A percentile compares a stretch with the other conserved stretches of the same genome.
These are phyloP conservation scores for Isichthys henryi DNA, from an alignment of 2,113 vertebrate genomes.

Conservation along the genomic window DNA sequence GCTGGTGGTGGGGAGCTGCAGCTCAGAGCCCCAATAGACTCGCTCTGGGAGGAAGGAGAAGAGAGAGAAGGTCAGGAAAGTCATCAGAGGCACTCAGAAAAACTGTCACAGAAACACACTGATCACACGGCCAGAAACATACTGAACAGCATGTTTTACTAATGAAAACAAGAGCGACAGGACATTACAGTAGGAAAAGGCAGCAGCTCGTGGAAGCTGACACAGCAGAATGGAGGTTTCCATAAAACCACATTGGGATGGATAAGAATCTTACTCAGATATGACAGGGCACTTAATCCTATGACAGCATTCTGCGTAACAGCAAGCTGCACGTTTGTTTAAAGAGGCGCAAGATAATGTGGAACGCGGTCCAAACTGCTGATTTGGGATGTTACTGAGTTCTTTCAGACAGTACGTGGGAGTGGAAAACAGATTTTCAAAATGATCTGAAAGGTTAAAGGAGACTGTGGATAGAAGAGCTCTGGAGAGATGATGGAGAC, in stretches of 20 bases:
- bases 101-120: background rate
- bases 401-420: background rate
- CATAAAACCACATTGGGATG: background rate
- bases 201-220: background rate
- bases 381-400: background rate
- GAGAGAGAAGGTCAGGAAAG: background rate
- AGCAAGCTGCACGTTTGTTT: background rate
- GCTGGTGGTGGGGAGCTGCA: slow-evolving; percentile 68
- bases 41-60: slow-evolving; percentile 56
- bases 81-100: background rate
- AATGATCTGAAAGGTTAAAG: background rate
- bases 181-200: background rate
- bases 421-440: background rate
- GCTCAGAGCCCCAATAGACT: slow-evolving; percentile 72
- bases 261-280: background rate
- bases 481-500: background rate
- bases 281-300: background rate
- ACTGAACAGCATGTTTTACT: background rate
- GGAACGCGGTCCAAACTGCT: background rate
- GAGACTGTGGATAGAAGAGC: background rate
- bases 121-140: background rate
- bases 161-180: background rate
- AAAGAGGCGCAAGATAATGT: background rate
- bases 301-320: background rate
- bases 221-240: background rate